These are phyloP conservation scores for Herpetotheres cachinnans DNA, from an alignment of 2,113 vertebrate species.

Conservation along the genomic window DNA sequence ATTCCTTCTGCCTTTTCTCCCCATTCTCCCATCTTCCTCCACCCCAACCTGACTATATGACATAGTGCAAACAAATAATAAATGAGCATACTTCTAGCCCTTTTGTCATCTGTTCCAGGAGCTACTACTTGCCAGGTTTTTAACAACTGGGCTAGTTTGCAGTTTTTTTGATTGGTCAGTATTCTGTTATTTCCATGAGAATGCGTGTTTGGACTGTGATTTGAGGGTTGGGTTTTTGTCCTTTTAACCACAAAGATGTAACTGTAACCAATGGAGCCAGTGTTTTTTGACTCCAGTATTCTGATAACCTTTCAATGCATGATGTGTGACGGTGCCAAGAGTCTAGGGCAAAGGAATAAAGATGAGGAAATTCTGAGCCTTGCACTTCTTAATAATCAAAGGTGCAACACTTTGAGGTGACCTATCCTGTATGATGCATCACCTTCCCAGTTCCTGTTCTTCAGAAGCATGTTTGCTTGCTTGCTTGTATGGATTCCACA, in stretches of 20 bases:
- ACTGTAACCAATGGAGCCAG: background rate
- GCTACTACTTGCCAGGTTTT: background rate
- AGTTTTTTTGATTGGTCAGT: background rate
- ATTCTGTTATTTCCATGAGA: background rate
- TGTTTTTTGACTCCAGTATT: background rate
- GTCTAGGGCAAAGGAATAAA: background rate
- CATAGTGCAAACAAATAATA: background rate
- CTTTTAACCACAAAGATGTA: background rate
- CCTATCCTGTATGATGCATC: background rate
- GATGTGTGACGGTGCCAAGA: rapidly evolving
- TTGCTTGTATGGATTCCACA: background rate
- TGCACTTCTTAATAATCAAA: background rate
- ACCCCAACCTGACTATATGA: background rate
- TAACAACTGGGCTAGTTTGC: background rate
- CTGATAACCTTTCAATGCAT: background rate
- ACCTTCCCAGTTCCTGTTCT: background rate
- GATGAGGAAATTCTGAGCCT: background rate
- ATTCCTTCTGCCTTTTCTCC: background rate
- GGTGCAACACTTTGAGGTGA: background rate
- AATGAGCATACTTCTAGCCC: background rate
- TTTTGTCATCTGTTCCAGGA: background rate
- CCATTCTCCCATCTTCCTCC: background rate
- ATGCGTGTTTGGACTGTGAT: background rate
- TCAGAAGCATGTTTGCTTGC: background rate
- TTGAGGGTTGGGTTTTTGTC: background rate